Evolutionary conservation across 2,113 vertebrate genomes (phyloP).

Genomic region (Pandion haliaetus): DNA sequence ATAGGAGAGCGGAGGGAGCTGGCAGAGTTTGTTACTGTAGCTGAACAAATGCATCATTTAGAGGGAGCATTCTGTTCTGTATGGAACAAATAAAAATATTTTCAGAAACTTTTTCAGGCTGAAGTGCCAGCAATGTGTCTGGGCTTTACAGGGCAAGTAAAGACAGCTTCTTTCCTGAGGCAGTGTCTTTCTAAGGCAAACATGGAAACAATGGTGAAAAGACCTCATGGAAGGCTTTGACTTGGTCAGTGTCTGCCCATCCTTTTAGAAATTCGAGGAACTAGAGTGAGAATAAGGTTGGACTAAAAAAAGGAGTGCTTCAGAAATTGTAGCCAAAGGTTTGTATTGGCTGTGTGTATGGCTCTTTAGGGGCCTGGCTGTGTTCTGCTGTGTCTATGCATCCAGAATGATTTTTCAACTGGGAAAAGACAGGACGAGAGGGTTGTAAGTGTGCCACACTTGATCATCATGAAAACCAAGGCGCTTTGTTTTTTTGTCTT

Average conservation of each 20-base stretch:
- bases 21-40: neutral
- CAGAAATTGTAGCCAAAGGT: neutral
- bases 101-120: slow-evolving; percentile 13
- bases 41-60: slow-evolving; percentile 22
- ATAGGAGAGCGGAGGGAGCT: neutral
- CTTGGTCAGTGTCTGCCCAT: neutral
- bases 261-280: neutral
- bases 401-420: neutral
- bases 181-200: neutral
- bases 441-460: neutral
- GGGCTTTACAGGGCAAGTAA: neutral
- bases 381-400: neutral
- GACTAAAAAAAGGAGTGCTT: neutral
- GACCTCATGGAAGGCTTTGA: neutral
- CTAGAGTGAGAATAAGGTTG: neutral
- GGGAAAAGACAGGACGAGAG: neutral
- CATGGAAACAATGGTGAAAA: neutral
- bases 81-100: slow-evolving; percentile 41
- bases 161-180: slow-evolving; percentile 12
- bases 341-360: neutral
- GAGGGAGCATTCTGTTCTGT: slow-evolving; percentile 30
- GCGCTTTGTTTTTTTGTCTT: neutral
- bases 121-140: slow-evolving; percentile 17
- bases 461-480: neutral
- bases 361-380: neutral